phyloP scores from a whole-genome alignment of 1,140 invertebrate genomes.

The Calycopis cecrops region DNA sequence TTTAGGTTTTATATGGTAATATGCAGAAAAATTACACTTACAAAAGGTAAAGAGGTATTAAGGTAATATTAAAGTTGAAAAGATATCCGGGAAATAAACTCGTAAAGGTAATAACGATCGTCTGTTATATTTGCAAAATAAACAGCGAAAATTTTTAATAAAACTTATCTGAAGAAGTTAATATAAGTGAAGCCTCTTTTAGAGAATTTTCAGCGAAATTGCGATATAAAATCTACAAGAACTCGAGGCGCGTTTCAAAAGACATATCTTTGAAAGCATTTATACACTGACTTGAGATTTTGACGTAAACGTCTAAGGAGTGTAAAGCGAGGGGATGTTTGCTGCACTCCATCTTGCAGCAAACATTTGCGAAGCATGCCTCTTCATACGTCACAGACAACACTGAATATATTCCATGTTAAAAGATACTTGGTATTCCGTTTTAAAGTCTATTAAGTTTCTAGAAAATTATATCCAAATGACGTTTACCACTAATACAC shows the following conservation, averaged over 20 bases:
- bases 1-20: too few relatives aligned
- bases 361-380: constrained; percentile 20
- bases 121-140: too few relatives aligned
- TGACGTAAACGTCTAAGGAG: not conserved
- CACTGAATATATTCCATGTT: not conserved
- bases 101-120: too few relatives aligned
- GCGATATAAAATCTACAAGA: not conserved
- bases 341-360: constrained; percentile 15
- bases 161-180: not conserved
- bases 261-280: not conserved
- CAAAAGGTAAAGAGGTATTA: too few relatives aligned
- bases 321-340: constrained; percentile 16
- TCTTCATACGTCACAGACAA: not conserved
- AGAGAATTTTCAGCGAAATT: not conserved
- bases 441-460: not conserved
- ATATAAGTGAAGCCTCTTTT: not conserved
- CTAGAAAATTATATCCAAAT: not conserved
- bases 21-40: too few relatives aligned
- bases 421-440: not conserved
- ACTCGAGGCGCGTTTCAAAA: constrained; percentile 1
- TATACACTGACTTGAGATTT: constrained; percentile 10
- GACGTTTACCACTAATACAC: too few relatives aligned
- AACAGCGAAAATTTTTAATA: not conserved
- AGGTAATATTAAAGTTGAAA: too few relatives aligned
- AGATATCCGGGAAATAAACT: too few relatives aligned